phyloP scores from a whole-genome alignment of 2,113 vertebrate species.

The Cebus imitator region DNA sequence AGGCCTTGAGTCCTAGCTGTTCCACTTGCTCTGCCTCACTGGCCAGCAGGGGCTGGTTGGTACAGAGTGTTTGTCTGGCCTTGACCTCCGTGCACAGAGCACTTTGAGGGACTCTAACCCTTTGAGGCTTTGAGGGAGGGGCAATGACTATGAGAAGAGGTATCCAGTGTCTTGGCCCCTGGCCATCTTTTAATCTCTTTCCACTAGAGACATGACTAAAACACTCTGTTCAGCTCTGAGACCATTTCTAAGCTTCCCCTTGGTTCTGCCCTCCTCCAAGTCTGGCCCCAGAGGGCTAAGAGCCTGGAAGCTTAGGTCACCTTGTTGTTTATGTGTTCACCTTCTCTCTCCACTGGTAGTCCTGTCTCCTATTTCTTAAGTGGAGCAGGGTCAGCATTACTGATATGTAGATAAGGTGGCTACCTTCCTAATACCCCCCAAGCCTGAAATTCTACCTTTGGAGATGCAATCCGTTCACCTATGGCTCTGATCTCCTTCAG shows the following conservation, averaged over 20 bases:
- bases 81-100: slow-evolving; percentile 28
- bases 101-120: background rate
- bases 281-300: background rate
- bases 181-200: slow-evolving; percentile 21
- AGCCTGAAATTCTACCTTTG: background rate
- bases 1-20: background rate
- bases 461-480: background rate
- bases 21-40: background rate
- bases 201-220: background rate
- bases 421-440: background rate
- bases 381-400: background rate
- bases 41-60: background rate
- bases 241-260: slow-evolving; percentile 34
- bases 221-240: background rate
- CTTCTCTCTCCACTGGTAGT: background rate
- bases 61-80: background rate
- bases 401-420: background rate
- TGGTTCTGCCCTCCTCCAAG: background rate
- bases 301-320: background rate
- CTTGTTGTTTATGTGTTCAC: slow-evolving; percentile 5
- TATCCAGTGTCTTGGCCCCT: background rate
- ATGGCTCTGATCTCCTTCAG: background rate
- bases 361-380: slow-evolving; percentile 16
- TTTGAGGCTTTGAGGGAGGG: background rate
- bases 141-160: background rate